phyloP scores from a whole-genome alignment of 2,888 invertebrate species.

The Endomychus coccineus region DNA sequence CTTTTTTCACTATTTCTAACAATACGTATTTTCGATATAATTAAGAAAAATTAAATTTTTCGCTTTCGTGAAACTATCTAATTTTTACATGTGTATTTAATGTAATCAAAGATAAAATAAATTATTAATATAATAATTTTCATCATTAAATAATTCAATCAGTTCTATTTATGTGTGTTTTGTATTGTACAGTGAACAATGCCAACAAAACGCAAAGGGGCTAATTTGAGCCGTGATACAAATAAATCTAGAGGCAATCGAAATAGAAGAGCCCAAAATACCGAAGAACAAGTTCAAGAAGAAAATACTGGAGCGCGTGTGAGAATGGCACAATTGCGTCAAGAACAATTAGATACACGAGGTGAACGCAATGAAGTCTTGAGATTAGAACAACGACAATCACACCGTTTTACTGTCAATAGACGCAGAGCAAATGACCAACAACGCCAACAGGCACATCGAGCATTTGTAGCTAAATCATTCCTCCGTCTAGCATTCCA shows the following conservation, averaged over 20 bases:
- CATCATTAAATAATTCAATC: neutral
- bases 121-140: too few relatives aligned
- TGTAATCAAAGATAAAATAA: too few relatives aligned
- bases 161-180: conserved; percentile 3
- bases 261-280: conserved; percentile 20
- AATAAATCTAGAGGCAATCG: conserved; percentile 4
- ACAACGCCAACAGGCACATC: conserved; percentile 25
- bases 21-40: too few relatives aligned
- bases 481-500: too few relatives aligned
- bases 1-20: too few relatives aligned
- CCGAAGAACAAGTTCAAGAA: conserved; percentile 13
- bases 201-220: conserved; percentile 17
- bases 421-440: conserved; percentile 21
- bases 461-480: too few relatives aligned
- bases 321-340: conserved; percentile 24
- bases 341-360: conserved; percentile 22
- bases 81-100: too few relatives aligned
- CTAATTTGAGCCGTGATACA: conserved; percentile 11
- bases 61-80: too few relatives aligned
- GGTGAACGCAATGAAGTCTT: conserved; percentile 19
- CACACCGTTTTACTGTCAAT: conserved; percentile 19
- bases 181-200: conserved; percentile 15
- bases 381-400: conserved; percentile 20
- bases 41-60: too few relatives aligned
- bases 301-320: conserved; percentile 19